Base-by-base conservation (phyloP, 2,113 vertebrate genomes). In the Zeus faber region DNA sequence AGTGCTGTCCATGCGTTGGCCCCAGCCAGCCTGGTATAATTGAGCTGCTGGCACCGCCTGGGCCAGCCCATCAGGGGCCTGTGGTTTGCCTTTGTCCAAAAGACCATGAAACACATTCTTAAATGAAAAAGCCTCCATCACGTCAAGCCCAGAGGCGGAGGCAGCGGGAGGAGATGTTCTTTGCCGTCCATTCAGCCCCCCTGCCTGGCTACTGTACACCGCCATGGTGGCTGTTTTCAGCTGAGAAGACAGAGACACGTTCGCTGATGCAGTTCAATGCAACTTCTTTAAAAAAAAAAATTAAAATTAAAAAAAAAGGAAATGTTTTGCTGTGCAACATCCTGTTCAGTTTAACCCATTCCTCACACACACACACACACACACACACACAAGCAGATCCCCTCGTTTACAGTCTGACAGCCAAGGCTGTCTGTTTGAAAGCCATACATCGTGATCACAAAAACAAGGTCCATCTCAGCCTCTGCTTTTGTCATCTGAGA, bases 31-130 rank as follows among this genome's bases (percentile, higher is more conserved):
- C 44, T 53, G 62, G 65, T 49, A 66, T 66, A 77, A 72, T 51
- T 67, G 60, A 76, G 70, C 65, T 37, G 16, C 67, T 84, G 81
- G 74, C 69, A 74, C 44, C 40, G 71, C 60, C 54, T 9, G 64
- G 64, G 62, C 44, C 65, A 41, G 60, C 48, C 63, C 57, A 72
- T 78, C 54, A 37, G 25, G 62, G 60, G 49, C 60, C 67, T 69
- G 60, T 58, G 53, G 47, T 41, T 49, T 20, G 54, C 63, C 68
- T 78, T 72, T 70, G 65, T 78, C 56, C 63, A 58, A 54, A 65
- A 71, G 58, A 73, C 44, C 58, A 40, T 64, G 58, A 81, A 70
- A 70, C 51, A 70, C 39, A 63, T 37, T 51, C 45, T 45, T 24
- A 64, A 71, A 76, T 74, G 47, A 56, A 77, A 86, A 31, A 31